These are phyloP conservation scores for Nesoenas mayeri DNA, from an alignment of 2,113 vertebrate species.

Conservation along the genomic window DNA sequence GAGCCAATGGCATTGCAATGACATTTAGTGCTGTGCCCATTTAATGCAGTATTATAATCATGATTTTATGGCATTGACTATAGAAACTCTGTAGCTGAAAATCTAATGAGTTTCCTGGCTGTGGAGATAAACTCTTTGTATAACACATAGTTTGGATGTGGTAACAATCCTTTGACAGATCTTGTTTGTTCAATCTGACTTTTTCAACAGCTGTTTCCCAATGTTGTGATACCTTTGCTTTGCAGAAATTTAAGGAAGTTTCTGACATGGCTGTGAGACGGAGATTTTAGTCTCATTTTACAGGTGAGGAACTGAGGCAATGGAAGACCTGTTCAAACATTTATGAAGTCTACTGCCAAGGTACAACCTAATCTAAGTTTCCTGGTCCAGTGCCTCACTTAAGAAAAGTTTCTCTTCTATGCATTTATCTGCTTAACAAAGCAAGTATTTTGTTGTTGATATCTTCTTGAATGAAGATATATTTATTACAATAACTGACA, in stretches of 20 bases:
- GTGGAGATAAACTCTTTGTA: neutral
- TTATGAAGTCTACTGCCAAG: neutral
- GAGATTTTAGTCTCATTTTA: neutral
- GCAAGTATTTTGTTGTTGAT: neutral
- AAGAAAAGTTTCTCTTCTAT: neutral
- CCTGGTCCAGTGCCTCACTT: neutral
- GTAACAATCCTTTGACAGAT: neutral
- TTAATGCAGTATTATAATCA: neutral
- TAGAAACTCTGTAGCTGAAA: neutral
- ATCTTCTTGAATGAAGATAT: neutral
- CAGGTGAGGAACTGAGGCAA: neutral
- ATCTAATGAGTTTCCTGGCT: constrained; percentile 3
- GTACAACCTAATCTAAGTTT: neutral
- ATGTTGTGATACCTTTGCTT: neutral
- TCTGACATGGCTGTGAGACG: neutral
- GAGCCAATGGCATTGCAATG: neutral
- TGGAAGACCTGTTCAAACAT: neutral
- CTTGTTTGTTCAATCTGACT: neutral
- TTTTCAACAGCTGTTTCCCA: neutral
- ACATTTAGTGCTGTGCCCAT: neutral
- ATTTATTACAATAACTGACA: neutral
- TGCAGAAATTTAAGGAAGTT: neutral
- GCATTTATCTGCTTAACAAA: neutral
- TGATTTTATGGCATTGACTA: neutral
- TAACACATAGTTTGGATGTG: neutral